A percentile compares a stretch with the other conserved stretches of the same genome.
Conservation (phyloP, 2,113 vertebrate species). For the Rutilus rutilus region DNA sequence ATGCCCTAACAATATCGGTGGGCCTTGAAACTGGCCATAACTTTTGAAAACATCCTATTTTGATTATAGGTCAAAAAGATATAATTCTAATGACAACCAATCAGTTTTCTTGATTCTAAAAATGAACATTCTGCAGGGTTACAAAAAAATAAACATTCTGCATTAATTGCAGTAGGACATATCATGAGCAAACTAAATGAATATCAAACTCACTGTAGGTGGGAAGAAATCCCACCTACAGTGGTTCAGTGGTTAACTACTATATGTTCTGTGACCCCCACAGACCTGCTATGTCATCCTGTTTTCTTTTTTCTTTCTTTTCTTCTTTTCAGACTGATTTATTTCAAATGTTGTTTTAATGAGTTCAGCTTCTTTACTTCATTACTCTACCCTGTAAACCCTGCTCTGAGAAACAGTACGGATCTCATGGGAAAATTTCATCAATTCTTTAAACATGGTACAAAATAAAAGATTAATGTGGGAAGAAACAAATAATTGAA, state of each 20-base stretch:
- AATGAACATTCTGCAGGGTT: background rate
- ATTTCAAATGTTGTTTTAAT: conserved; percentile 60
- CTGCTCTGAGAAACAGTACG: conserved; percentile 47
- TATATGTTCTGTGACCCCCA: conserved; percentile 58
- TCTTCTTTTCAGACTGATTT: conserved; percentile 55
- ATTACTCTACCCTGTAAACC: conserved; percentile 49
- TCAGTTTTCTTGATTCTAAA: background rate
- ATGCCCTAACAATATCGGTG: background rate
- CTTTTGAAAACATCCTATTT: background rate
- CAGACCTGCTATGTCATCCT: conserved; percentile 45
- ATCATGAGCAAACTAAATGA: background rate
- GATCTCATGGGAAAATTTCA: conserved; percentile 52
- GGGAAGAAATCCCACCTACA: too few relatives aligned
- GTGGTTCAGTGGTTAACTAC: too few relatives aligned
- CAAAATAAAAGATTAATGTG: conserved; percentile 55
- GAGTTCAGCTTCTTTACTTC: conserved; percentile 54
- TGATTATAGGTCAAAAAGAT: background rate
- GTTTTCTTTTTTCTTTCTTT: conserved; percentile 35
- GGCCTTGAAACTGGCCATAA: background rate
- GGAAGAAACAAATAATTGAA: background rate
- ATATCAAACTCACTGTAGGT: background rate
- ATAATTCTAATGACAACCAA: background rate
- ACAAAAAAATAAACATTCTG: too few relatives aligned
- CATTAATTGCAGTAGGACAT: background rate
- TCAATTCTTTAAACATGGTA: conserved; percentile 54